Percentiles rank a stretch among this genome's conserved stretches.
Conservation (phyloP, 1,140 invertebrate species). For the Drosophila sucinea region DNA sequence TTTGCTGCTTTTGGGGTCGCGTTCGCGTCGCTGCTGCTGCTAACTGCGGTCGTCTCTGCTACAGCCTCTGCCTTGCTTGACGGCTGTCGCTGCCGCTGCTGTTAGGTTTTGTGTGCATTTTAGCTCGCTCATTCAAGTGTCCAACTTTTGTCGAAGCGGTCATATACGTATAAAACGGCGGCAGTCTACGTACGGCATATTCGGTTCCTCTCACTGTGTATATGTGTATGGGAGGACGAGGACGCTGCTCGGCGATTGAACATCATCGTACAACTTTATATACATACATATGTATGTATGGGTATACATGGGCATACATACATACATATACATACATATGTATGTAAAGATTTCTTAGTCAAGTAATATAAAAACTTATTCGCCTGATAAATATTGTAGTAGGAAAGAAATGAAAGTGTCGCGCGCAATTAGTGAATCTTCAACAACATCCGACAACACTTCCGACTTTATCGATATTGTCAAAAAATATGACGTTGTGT, state of each 20-base stretch:
- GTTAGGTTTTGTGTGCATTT: slow-evolving; percentile 72
- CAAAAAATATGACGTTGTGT: slow-evolving; percentile 80
- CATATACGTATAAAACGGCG: slow-evolving; percentile 66
- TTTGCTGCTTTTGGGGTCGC: slow-evolving; percentile 39
- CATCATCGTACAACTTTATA: slow-evolving; percentile 33
- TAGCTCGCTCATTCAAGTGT: slow-evolving; percentile 82
- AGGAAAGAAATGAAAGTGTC: slow-evolving; percentile 76
- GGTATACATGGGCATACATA: neutral
- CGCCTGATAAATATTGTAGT: slow-evolving; percentile 29
- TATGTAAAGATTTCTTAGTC: neutral
- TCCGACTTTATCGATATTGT: slow-evolving; percentile 82
- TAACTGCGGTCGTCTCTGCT: slow-evolving; percentile 35
- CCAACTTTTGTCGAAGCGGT: slow-evolving; percentile 83
- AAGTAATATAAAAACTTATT: slow-evolving; percentile 8
- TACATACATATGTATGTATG: neutral
- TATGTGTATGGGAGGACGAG: slow-evolving; percentile 15
- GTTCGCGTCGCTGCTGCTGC: slow-evolving; percentile 51
- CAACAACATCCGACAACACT: slow-evolving; percentile 80
- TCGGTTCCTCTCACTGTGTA: slow-evolving; percentile 38
- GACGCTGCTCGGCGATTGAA: slow-evolving; percentile 26
- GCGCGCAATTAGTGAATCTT: slow-evolving; percentile 77
- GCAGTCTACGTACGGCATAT: slow-evolving; percentile 46
- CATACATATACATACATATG: neutral
- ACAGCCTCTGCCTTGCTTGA: slow-evolving; percentile 34
- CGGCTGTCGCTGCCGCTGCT: slow-evolving; percentile 42